Evolutionary conservation across 2,113 vertebrate genomes (phyloP).

Genomic region (Gallinago undulata): DNA sequence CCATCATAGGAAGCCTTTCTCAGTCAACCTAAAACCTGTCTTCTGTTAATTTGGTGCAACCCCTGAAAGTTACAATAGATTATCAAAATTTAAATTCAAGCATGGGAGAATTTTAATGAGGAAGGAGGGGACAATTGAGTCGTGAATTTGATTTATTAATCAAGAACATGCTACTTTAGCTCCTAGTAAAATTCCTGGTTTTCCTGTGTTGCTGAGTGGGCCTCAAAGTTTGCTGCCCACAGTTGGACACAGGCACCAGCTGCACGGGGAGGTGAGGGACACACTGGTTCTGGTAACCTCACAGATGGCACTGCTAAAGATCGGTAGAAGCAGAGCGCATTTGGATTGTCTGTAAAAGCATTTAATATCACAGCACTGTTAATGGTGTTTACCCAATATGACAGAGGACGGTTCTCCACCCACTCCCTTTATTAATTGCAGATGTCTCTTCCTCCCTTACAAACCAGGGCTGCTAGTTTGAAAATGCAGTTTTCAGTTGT

Average conservation of each 20-base stretch:
- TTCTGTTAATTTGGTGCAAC: neutral
- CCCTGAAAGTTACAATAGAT: neutral
- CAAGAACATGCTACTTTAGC: neutral
- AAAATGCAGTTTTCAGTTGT: neutral
- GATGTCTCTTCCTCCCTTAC: neutral
- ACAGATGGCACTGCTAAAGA: fast-evolving
- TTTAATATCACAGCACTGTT: neutral
- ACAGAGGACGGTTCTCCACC: neutral
- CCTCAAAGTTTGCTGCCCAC: neutral
- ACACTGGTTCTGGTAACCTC: neutral
- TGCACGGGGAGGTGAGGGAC: neutral
- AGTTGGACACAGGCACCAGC: neutral
- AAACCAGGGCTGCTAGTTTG: neutral
- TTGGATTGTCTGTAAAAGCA: neutral
- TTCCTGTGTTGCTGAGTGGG: neutral
- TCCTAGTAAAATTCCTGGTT: neutral
- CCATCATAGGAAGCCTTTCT: neutral
- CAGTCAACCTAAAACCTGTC: neutral
- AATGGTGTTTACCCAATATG: neutral
- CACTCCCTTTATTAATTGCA: slow-evolving; percentile 1
- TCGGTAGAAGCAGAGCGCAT: neutral
- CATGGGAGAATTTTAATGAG: neutral
- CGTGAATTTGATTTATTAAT: neutral
- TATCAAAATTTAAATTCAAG: neutral
- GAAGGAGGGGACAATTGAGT: neutral